phyloP scores from a whole-genome alignment of 2,888 invertebrate species.

The Drosophila merina region DNA sequence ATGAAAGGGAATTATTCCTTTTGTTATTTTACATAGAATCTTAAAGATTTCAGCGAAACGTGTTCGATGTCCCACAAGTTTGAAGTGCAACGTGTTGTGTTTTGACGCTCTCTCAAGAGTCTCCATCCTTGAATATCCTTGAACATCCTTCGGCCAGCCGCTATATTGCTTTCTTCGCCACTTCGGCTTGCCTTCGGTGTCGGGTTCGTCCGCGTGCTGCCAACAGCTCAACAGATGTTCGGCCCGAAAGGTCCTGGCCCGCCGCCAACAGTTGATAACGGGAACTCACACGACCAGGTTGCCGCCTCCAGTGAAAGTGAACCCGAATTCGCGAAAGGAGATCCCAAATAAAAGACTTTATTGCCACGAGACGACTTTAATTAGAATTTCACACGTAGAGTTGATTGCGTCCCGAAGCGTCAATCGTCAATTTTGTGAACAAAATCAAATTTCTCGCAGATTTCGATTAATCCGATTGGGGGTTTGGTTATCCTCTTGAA shows the following conservation, averaged over 20 bases:
- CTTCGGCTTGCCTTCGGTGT: slow-evolving; percentile 19
- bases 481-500: too few relatives aligned
- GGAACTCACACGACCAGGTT: slow-evolving; percentile 56
- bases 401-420: slow-evolving; percentile 7
- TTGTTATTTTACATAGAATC: neutral
- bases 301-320: slow-evolving; percentile 8
- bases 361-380: slow-evolving; percentile 9
- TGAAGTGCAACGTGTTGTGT: slow-evolving; percentile 70
- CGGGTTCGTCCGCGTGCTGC: slow-evolving; percentile 25
- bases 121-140: slow-evolving; percentile 4
- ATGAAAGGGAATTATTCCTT: neutral
- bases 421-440: slow-evolving; percentile 1
- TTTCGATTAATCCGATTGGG: slow-evolving; percentile 10
- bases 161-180: slow-evolving; percentile 9
- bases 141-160: slow-evolving; percentile 21
- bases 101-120: slow-evolving; percentile 44
- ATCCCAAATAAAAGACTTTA: slow-evolving; percentile 5
- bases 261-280: slow-evolving; percentile 73
- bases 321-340: neutral
- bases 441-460: slow-evolving; percentile 15
- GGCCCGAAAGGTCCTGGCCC: slow-evolving; percentile 40
- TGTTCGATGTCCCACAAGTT: slow-evolving; percentile 57
- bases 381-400: slow-evolving; percentile 6
- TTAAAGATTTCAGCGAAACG: slow-evolving; percentile 39
- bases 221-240: slow-evolving; percentile 46